Conservation (phyloP, 2,113 vertebrate species). For the Triplophysa rosa region DNA sequence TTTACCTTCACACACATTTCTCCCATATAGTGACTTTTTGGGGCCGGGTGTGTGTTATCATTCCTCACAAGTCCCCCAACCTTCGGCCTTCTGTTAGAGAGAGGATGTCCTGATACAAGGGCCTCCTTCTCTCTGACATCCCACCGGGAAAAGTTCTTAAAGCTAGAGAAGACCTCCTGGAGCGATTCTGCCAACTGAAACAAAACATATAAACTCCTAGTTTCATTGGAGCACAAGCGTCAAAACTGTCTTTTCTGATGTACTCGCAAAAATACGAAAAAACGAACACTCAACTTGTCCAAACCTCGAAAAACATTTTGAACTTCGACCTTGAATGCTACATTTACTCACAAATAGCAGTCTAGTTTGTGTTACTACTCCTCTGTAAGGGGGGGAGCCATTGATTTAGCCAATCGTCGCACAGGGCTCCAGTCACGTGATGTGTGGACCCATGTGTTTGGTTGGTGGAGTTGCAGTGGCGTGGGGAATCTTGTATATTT, state of each 20-base stretch:
- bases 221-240: slow-evolving; percentile 32
- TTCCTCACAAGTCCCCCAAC: slow-evolving; percentile 9
- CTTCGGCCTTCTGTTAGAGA: slow-evolving; percentile 43
- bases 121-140: slow-evolving; percentile 25
- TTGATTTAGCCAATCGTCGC: slow-evolving; percentile 63
- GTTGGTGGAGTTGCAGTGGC: slow-evolving; percentile 65
- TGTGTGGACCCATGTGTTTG: slow-evolving; percentile 58
- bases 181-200: slow-evolving; percentile 37
- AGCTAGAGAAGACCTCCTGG: slow-evolving; percentile 31
- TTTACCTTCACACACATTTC: slow-evolving; percentile 13
- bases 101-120: slow-evolving; percentile 37
- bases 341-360: slow-evolving; percentile 67
- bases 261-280: slow-evolving; percentile 31
- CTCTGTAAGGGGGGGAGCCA: slow-evolving; percentile 59
- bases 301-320: slow-evolving; percentile 46
- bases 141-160: slow-evolving; percentile 28
- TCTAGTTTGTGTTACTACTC: slow-evolving; percentile 65
- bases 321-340: slow-evolving; percentile 34
- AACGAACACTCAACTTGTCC: slow-evolving; percentile 38
- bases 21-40: not conserved
- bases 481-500: slow-evolving; percentile 79
- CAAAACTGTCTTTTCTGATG: slow-evolving; percentile 32
- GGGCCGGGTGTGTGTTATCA: slow-evolving; percentile 14
- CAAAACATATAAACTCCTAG: slow-evolving; percentile 17
- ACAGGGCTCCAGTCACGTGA: slow-evolving; percentile 54